These are phyloP conservation scores for Lithophane socia DNA, from an alignment of 2,888 invertebrate species.

Conservation along the genomic window DNA sequence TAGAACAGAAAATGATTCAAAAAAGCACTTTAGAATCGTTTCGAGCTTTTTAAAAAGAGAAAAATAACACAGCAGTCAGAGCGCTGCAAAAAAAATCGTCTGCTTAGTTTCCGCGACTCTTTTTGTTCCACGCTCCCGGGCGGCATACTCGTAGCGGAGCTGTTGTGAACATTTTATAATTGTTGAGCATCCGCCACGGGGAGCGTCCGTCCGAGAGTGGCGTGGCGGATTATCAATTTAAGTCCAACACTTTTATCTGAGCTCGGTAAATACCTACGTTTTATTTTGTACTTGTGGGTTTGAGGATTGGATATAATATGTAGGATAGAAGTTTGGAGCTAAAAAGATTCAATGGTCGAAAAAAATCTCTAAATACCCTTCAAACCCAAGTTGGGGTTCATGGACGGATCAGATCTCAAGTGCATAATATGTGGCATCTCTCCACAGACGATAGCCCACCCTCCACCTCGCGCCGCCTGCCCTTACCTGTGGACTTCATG, in stretches of 20 bases:
- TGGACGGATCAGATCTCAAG: too few species aligned
- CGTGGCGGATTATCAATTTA: slow-evolving; percentile 55
- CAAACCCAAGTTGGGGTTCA: too few species aligned
- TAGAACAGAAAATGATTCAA: slow-evolving; percentile 12
- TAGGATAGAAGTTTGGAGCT: neutral
- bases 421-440: too few species aligned
- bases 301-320: neutral
- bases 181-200: slow-evolving; percentile 36
- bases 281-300: neutral
- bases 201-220: slow-evolving; percentile 14
- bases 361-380: too few species aligned
- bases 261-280: neutral
- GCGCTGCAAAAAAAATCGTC: slow-evolving; percentile 25
- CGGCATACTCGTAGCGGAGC: neutral
- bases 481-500: too few species aligned
- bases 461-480: too few species aligned
- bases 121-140: slow-evolving; percentile 43
- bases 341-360: too few species aligned
- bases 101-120: slow-evolving; percentile 36
- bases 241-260: slow-evolving; percentile 36
- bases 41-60: slow-evolving; percentile 17
- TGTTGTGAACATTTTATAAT: slow-evolving; percentile 63
- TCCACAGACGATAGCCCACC: too few species aligned
- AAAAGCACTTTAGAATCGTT: slow-evolving; percentile 42
- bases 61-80: neutral